Base-by-base conservation (phyloP, 64 coral and sea anemone species). In the Dendronephthya gigantea region DNA sequence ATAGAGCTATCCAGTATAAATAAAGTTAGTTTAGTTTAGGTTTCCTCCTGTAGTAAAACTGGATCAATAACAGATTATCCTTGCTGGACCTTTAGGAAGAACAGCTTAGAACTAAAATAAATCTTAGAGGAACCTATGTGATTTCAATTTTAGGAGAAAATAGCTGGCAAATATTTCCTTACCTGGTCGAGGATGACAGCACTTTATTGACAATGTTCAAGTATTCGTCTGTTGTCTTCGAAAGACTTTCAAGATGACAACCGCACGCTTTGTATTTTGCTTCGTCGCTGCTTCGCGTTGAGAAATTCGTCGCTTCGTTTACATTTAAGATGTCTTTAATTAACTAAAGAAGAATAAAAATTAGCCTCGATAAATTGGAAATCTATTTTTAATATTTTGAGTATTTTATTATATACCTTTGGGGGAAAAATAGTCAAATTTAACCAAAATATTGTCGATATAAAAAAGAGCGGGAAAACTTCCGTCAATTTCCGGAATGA, bases 301-400 rank as follows among this genome's bases (percentile, higher is more conserved):
- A 83, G 92, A 90, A 93, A 70, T 90, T 98, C 22, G 91, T 93
- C 15, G 87, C 86, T 50, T 98, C 95, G 50, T 91, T 89, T 36
- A 98, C 68, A 37, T 69, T 98, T 0, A 98, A 84, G 82, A 98
- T 98, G 79, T 98, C 94, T 88, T 88, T 98, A 52, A 98, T 98
- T 7, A 98, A 87, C 94, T 97, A 19, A 90, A 56, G 55, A 84
- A 88, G 19, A 19, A 27, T 13, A 74, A 66, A 23, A 72, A 34
- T 7, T 83, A 50, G 41, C 41, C 11, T n/a, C n/a, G n/a, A n/a
- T n/a, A n/a, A n/a, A n/a, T n/a, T n/a, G n/a, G n/a, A n/a, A n/a
- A n/a, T n/a, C 41, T 45, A 45, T 45, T 45, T 11, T 45, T 45
- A 45, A 45, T 11, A 6, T 45, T 45, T 4, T 45, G 4, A 4